phyloP scores from a whole-genome alignment of 1,140 invertebrate species.

The Danaus melanippus region DNA sequence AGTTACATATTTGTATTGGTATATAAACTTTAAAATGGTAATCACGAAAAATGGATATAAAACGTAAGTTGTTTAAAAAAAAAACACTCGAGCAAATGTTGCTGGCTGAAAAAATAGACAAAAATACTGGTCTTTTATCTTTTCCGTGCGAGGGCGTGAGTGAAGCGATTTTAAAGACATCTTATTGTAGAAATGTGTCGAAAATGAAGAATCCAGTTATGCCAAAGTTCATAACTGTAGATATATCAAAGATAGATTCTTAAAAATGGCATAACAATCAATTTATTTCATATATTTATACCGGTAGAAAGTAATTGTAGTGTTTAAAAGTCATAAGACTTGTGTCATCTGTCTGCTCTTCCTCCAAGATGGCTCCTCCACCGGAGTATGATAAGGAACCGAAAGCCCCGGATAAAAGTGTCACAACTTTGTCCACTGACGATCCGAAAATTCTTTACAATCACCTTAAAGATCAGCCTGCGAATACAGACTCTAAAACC shows the following conservation, averaged over 20 bases:
- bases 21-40: no score
- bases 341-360: conserved; percentile 72
- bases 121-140: conserved; percentile 14
- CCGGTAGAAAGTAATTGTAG: conserved; percentile 52
- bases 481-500: conserved; percentile 49
- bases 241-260: conserved; percentile 43
- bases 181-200: conserved; percentile 49
- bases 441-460: conserved; percentile 52
- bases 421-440: conserved; percentile 56
- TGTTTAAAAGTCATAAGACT: conserved; percentile 70
- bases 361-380: conserved; percentile 80
- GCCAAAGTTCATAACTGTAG: conserved; percentile 53
- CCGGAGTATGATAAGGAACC: conserved; percentile 80
- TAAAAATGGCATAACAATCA: conserved; percentile 51
- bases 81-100: conserved; percentile 10
- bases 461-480: conserved; percentile 49
- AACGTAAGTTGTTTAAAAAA: no score
- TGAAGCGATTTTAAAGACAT: conserved; percentile 26
- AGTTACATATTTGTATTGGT: no score
- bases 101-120: conserved; percentile 19
- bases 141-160: conserved; percentile 32
- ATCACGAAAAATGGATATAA: no score
- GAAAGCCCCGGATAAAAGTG: conserved; percentile 77
- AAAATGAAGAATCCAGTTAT: conserved; percentile 61
- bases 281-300: conserved; percentile 36